These are phyloP conservation scores for Cassiopea xamachana DNA, from an alignment of 30 jellyfish, hydroid and myxozoan species.

Conservation along the genomic window DNA sequence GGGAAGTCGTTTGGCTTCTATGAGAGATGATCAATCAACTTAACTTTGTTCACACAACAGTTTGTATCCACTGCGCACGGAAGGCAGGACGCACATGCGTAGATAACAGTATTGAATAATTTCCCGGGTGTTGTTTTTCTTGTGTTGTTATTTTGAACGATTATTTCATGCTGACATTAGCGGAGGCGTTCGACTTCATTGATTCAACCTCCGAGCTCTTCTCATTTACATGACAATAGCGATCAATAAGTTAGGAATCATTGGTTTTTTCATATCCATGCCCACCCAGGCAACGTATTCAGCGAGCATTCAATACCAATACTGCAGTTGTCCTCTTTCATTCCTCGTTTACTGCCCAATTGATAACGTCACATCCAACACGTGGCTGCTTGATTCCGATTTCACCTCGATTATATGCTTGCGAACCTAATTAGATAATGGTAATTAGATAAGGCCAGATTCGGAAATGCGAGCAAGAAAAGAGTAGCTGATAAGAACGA, in stretches of 20 bases:
- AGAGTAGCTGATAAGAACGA: no score
- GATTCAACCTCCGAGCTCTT: no score
- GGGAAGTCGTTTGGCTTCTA: neutral
- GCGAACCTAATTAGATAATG: no score
- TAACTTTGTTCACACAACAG: neutral
- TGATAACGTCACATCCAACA: neutral
- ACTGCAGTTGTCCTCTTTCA: neutral
- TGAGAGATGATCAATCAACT: neutral
- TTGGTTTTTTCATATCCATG: neutral
- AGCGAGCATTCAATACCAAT: neutral
- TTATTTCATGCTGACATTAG: conserved; percentile 12
- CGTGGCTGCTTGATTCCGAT: neutral
- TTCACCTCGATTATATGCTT: neutral
- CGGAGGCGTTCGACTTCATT: neutral
- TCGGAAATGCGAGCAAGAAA: no score
- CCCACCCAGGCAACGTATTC: neutral
- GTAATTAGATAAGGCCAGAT: no score
- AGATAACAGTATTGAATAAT: neutral
- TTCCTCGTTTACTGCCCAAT: neutral
- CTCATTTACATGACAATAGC: neutral
- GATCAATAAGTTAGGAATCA: neutral
- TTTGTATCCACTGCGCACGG: neutral
- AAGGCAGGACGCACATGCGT: neutral
- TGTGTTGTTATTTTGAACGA: neutral
- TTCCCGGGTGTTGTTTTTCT: neutral